Evolutionary conservation across 1,140 invertebrate genomes (phyloP), one percentile per base, ranked within the genome.

Genomic region (Zaprionus capensis): DNA sequence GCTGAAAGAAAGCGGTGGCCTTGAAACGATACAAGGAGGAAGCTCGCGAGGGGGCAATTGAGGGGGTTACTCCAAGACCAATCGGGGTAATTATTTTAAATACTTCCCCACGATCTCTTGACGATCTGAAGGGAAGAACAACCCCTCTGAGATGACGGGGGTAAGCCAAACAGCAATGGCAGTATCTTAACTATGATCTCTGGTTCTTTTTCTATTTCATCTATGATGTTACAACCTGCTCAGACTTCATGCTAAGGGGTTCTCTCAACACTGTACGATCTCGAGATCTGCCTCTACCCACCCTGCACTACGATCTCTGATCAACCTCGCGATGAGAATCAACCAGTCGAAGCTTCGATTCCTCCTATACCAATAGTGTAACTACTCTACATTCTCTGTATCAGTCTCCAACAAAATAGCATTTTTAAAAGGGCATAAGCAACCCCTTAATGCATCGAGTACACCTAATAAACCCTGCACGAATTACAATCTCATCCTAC

Each of bases 371-470:
- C 0, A 9, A 11, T 2, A 9, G 7, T 12, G 4, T 38, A 38
- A 14, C 36, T 9, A 17, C n/a, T 17, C 41, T 44, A 44, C 7
- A n/a, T 17, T 17, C 41, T 44, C n/a, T 17, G 6, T 6, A n/a
- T 44, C 41, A 7, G 6, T 17, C n/a, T 17, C n/a, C 9, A 81
- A 95, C 95, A 31, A 31, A 31, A 9, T 1, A 9, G 28, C 7
- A 31, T 31, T 31, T 34, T 34, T 3, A 11, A 34, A 34, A 9
- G 3, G 31, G 3, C 9, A 34, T 11, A 11, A 34, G 9, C 2
- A 34, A 34, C 9, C 31, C 0, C 9, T 9, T 11, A 34, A 34
- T 34, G 14, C 12, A 38, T 38, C 14, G 5, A 38, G 1, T 38
- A 38, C 0, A 38, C 36, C 36, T 38, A 15, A 4, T 14, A 15